Base-by-base conservation (phyloP, 2,113 vertebrate genomes). In the Vulpes lagopus region DNA sequence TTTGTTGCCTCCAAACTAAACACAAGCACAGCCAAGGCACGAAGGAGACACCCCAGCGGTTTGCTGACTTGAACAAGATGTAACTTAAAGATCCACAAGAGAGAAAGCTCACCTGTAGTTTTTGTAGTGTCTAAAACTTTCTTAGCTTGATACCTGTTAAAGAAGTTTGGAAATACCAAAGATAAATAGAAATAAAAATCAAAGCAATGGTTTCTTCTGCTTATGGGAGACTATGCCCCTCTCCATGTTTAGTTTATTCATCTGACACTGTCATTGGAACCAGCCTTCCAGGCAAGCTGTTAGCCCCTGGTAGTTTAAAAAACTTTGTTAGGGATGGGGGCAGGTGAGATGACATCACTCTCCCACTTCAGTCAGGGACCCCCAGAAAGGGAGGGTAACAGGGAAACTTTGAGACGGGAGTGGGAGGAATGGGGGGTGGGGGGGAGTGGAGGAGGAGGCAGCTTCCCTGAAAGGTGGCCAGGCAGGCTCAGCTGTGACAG, bases 91-190 rank as follows among this genome's bases (percentile, higher is more conserved):
- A 59, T 27, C 55, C 38, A 27, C 87, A 73, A 51, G 32, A 59
- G 23, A 74, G 55, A 38, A 67, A 78, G 27, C 8, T 25, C 35
- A 62, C 43, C 27, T 35, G 27, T 30, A 6, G 30, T 12, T 87
- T 67, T 9, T 35, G 55, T n/a, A 27, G 12, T 69, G 60, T 60
- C 12, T 11, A 23, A 38, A 95, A 79, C 55, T n/a, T 51, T 81
- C 59, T 85, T 71, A 84, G n/a, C 59, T 73, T 84, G 14, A 74
- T 82, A 49, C 27, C 49, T 59, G 49, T 32, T 91, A 51, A 32
- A 23, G 65, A 97, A 88, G 59, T 81, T 89, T 55, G 94, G 78
- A 14, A 55, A 95, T 53, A 91, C 23, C 2, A 81, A 12, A 60
- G 73, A 80, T 32, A 90, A 78, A 51, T 22, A 11, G 7, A 53